A percentile compares a stretch with the other conserved stretches of the same genome.
phyloP scores from a whole-genome alignment of 1,140 invertebrate genomes.

The Lepidotrigona ventralis region DNA sequence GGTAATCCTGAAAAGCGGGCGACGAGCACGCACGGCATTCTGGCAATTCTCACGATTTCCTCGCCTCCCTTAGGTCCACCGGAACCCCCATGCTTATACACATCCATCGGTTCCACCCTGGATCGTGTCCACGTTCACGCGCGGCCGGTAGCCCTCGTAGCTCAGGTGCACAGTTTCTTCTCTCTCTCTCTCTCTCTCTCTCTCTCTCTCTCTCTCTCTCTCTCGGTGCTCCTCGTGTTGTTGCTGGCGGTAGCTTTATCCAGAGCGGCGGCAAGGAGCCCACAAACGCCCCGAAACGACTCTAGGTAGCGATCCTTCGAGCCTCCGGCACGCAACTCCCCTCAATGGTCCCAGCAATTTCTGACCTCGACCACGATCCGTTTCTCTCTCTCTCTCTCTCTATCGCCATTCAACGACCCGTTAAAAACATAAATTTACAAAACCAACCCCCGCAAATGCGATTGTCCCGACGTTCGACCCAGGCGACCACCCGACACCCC shows the following conservation, averaged over 20 bases:
- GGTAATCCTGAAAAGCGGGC: constrained; percentile 65
- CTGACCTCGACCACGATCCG: background rate
- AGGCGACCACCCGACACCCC: constrained; percentile 11
- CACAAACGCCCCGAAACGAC: constrained; percentile 30
- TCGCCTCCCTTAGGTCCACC: constrained; percentile 36
- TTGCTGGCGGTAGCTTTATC: constrained; percentile 23
- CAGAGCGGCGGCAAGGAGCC: background rate
- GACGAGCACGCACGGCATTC: constrained; percentile 68
- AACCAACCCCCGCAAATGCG: constrained; percentile 59
- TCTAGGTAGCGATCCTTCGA: background rate
- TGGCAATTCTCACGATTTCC: constrained; percentile 71
- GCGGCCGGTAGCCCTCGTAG: constrained; percentile 4
- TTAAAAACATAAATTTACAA: constrained; percentile 72
- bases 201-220: background rate
- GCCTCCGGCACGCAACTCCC: background rate
- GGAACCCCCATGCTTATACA: constrained; percentile 32
- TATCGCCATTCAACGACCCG: constrained; percentile 29
- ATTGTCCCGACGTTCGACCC: constrained; percentile 40
- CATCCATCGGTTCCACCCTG: constrained; percentile 22
- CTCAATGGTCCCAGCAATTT: constrained; percentile 18
- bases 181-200: background rate
- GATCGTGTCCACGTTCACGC: constrained; percentile 31
- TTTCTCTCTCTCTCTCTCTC: too few species aligned
- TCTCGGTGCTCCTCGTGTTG: background rate
- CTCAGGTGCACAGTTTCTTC: constrained; percentile 36